Base-by-base conservation (phyloP, 2,113 vertebrate species). In the Gnathonemus echidnorhynchus region DNA sequence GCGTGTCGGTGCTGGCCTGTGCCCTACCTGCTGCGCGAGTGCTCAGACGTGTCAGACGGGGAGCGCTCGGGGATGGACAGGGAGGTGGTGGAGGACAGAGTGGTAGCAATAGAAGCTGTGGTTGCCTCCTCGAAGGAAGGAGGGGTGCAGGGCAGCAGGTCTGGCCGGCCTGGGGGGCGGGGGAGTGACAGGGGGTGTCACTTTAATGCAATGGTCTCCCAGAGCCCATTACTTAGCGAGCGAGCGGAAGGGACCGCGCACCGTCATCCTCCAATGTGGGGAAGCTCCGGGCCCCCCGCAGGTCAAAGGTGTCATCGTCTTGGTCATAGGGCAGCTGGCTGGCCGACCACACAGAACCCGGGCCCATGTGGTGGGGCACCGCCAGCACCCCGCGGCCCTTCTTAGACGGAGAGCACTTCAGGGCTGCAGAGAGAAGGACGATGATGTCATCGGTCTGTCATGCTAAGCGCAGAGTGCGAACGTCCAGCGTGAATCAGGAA, bases 91-190 rank as follows among this genome's bases (percentile, higher is more conserved):
- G 98, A 99, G 0, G 98, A 99, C 8, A 99, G 95, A 0, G 98
- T 99, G 0, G 98, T 99, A 62, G 98, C 97, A 3, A 99, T 99
- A 70, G 98, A 99, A 21, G 97, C 98, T 0, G 98, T 99, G 88
- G 98, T 99, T 1, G 98, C 98, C 94, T 99, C 98, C 93, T 99
- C 98, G 52, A 99, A 99, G n/a, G 98, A 98, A 0, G 98, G 98
- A 6, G 98, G 98, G 0, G 98, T 99, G 94, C 98, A 98, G 85
- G 97, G 98, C 0, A 97, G 96, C 39, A 97, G 94, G 91, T 97
- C 98, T 56, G 95, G 95, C 89, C 96, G 94, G 89, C 96, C 97
- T 96, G 89, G 49, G 66, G 27, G 88, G 70, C 5, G n/a, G 13
- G 49, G 62, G 62, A 11, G 10, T 31, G 35, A 89, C 50, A 86